Conservation (phyloP, 2,797 vertebrate genomes). For the Myotis daubentonii region DNA sequence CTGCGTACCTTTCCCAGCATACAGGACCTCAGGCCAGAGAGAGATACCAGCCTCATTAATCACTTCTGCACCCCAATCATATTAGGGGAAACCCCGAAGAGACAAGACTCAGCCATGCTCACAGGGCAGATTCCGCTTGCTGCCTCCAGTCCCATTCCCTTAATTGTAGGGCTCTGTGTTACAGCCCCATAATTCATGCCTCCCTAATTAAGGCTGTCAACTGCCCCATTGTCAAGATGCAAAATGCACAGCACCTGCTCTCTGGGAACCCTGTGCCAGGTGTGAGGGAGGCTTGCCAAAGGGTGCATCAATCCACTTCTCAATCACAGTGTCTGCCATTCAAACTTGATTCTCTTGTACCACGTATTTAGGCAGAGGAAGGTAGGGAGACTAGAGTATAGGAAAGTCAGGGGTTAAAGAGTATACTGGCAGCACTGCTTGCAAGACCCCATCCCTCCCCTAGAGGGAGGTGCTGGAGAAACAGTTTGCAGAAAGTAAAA, state of each 20-base stretch:
- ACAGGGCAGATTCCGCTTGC: conserved; percentile 59
- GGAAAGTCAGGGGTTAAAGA: conserved; percentile 34
- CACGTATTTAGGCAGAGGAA: conserved; percentile 24
- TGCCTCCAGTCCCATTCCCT: conserved; percentile 74
- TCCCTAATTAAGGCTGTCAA: conserved; percentile 81
- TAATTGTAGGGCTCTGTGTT: conserved; percentile 79
- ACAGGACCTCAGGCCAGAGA: conserved; percentile 11
- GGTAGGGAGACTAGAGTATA: neutral
- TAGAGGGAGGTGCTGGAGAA: conserved; percentile 39
- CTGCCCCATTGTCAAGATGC: conserved; percentile 73
- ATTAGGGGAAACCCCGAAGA: conserved; percentile 18
- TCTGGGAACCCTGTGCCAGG: conserved; percentile 71
- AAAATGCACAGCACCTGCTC: conserved; percentile 79
- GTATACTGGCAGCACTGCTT: neutral
- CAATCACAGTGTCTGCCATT: conserved; percentile 36
- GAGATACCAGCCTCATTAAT: conserved; percentile 51
- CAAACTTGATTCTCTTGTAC: conserved; percentile 22
- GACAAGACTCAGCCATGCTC: conserved; percentile 33
- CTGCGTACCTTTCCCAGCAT: conserved; percentile 48
- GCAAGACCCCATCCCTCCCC: neutral
- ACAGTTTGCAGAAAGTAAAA: neutral
- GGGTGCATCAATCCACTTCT: conserved; percentile 42
- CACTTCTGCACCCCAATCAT: conserved; percentile 44
- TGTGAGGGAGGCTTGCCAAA: conserved; percentile 62
- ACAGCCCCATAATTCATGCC: conserved; percentile 77